Evolutionary conservation across 2,797 vertebrate genomes (phyloP).

Genomic region (Gorsachius magnificus): DNA sequence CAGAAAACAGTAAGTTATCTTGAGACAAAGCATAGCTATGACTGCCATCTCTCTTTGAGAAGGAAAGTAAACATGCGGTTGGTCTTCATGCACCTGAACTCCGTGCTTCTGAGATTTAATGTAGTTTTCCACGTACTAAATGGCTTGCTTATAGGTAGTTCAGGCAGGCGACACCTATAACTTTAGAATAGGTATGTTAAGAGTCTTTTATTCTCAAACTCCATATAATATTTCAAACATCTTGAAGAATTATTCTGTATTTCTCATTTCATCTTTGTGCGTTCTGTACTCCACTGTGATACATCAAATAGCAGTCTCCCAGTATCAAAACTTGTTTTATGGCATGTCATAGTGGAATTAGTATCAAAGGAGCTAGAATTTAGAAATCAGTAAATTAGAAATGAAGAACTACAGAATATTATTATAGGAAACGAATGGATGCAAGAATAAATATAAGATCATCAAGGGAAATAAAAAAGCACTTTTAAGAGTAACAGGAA

Average conservation of each 20-base stretch:
- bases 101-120: neutral
- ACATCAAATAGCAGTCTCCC: neutral
- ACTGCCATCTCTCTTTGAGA: neutral
- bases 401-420: neutral
- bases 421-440: neutral
- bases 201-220: neutral
- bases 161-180: neutral
- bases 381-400: neutral
- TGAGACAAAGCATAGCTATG: neutral
- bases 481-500: neutral
- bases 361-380: neutral
- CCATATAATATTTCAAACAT: neutral
- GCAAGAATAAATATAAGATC: neutral
- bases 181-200: neutral
- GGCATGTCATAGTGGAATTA: neutral
- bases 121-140: neutral
- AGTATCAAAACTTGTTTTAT: neutral
- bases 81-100: neutral
- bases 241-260: neutral
- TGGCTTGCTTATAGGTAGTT: neutral
- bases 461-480: neutral
- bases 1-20: neutral
- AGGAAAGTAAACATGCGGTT: neutral
- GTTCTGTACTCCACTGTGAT: neutral
- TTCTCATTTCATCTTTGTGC: neutral